Evolutionary conservation across 2,888 invertebrate species (phyloP).

Genomic region (Phrixothrix hirtus): DNA sequence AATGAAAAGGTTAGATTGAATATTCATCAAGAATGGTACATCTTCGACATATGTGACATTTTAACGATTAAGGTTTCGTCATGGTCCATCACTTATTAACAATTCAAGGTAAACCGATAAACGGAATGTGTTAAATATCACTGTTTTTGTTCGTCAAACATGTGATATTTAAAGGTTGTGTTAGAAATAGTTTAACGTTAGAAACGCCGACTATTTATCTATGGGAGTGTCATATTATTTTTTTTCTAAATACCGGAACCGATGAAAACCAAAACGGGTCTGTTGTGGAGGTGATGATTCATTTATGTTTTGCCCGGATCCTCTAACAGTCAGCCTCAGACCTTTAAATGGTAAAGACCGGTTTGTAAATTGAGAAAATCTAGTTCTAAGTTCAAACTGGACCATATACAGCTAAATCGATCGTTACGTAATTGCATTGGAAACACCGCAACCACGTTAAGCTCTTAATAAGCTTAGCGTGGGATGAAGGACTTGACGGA

Average conservation of each 20-base stretch:
- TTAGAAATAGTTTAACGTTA: background rate
- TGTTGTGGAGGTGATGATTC: background rate
- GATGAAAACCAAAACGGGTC: too few relatives aligned
- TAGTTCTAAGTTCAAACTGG: background rate
- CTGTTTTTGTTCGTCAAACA: background rate
- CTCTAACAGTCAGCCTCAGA: background rate
- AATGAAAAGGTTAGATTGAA: background rate
- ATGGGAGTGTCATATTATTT: too few relatives aligned
- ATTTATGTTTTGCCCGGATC: background rate
- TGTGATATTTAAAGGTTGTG: background rate
- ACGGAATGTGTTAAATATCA: constrained; percentile 17
- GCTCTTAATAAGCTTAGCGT: background rate
- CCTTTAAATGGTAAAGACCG: background rate
- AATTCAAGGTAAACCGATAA: constrained; percentile 28
- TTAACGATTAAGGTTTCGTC: constrained; percentile 18
- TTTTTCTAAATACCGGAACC: background rate
- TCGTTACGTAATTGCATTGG: background rate
- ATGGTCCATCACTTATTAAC: constrained; percentile 25
- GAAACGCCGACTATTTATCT: too few relatives aligned
- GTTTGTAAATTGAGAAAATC: background rate
- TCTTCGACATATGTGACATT: constrained; percentile 14
- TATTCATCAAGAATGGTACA: background rate
- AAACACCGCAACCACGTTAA: background rate
- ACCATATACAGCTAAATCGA: background rate
- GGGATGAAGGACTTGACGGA: background rate